phyloP scores from a whole-genome alignment of 2,888 invertebrate species.

The Mythimna pallens region DNA sequence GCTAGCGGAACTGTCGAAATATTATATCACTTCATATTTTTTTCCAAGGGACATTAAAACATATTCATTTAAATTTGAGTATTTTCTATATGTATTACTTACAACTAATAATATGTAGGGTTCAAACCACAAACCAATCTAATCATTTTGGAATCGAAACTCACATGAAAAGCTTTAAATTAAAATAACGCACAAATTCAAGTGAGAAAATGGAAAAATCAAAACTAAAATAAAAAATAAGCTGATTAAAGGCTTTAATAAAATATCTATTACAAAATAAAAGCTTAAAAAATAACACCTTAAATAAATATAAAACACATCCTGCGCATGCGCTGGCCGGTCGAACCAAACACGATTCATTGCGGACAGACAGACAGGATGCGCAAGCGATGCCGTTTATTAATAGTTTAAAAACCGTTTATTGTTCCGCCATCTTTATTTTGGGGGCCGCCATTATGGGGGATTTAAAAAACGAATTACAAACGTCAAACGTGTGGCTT shows the following conservation, averaged over 20 bases:
- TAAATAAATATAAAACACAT: constrained; percentile 27
- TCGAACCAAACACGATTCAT: constrained; percentile 5
- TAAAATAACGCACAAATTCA: too few species aligned
- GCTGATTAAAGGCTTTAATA: not conserved
- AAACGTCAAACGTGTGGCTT: constrained; percentile 53
- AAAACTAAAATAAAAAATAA: not conserved
- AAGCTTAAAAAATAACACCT: not conserved
- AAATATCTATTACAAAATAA: not conserved
- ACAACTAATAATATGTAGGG: too few species aligned
- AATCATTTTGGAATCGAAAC: too few species aligned
- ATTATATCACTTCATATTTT: too few species aligned
- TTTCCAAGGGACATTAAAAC: too few species aligned
- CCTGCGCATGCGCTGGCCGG: constrained; percentile 46
- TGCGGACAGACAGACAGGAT: constrained; percentile 57
- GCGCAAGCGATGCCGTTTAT: constrained; percentile 53
- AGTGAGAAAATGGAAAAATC: too few species aligned
- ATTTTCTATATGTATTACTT: too few species aligned
- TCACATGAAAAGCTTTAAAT: too few species aligned
- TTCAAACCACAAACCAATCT: too few species aligned
- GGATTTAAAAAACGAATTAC: constrained; percentile 56
- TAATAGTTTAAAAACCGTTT: constrained; percentile 63
- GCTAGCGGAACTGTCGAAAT: too few species aligned
- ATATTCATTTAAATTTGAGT: too few species aligned
- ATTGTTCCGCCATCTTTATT: constrained; percentile 67
- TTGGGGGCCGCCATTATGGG: constrained; percentile 48